Evolutionary conservation across 2,888 invertebrate species (phyloP).

Genomic region (Cantharis flavilabris): DNA sequence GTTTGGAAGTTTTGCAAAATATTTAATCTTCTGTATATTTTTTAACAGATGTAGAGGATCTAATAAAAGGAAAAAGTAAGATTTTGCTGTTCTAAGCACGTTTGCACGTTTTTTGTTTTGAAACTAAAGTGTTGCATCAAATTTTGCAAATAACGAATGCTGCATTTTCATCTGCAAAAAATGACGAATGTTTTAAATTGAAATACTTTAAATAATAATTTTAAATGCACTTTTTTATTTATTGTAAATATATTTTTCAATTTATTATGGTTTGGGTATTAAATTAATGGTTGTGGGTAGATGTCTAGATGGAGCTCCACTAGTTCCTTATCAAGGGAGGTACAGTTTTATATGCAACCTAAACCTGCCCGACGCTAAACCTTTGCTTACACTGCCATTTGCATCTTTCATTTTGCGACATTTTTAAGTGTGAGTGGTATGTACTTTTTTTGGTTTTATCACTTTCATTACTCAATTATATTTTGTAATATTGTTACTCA

Average conservation of each 20-base stretch:
- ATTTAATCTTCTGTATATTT: slow-evolving; percentile 29
- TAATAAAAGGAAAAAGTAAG: slow-evolving; percentile 44
- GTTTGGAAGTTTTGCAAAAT: not conserved
- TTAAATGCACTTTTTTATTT: not conserved
- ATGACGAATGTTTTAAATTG: not conserved
- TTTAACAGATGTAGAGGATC: slow-evolving; percentile 40
- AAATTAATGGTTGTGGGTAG: slow-evolving; percentile 60
- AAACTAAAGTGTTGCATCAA: not conserved
- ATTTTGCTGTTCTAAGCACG: slow-evolving; percentile 9
- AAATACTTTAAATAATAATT: not conserved
- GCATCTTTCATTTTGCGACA: slow-evolving; percentile 15
- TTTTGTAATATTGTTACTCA: slow-evolving; percentile 4
- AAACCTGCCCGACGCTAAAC: slow-evolving; percentile 53
- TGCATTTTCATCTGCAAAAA: not conserved
- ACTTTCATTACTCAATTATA: not conserved
- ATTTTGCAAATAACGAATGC: not conserved
- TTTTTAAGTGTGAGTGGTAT: slow-evolving; percentile 26
- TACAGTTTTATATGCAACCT: slow-evolving; percentile 63
- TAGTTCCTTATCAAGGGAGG: slow-evolving; percentile 66
- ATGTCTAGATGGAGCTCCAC: slow-evolving; percentile 68
- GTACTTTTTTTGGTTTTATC: slow-evolving; percentile 23
- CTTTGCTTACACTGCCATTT: slow-evolving; percentile 26
- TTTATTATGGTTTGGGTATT: slow-evolving; percentile 47
- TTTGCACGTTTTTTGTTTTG: not conserved
- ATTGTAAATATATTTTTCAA: slow-evolving; percentile 25